Percentiles rank a stretch among this genome's conserved stretches.
These are phyloP conservation scores for Piscicola geometra DNA, from an alignment of 2,888 invertebrate species.

Conservation along the genomic window DNA sequence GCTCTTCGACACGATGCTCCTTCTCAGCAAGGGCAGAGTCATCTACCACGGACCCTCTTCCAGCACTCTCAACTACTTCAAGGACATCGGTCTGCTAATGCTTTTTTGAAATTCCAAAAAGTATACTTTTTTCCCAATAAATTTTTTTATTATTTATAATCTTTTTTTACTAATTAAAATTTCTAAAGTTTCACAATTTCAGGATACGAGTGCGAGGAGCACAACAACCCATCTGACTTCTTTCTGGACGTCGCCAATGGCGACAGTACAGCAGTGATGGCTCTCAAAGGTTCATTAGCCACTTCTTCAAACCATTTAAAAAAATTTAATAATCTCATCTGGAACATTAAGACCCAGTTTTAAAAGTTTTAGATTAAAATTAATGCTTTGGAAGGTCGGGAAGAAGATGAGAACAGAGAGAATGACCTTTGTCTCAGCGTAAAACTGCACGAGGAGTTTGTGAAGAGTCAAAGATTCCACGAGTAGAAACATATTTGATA, in stretches of 20 bases:
- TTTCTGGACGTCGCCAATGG: constrained; percentile 55
- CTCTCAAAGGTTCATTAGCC: neutral
- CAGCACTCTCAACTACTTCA: constrained; percentile 49
- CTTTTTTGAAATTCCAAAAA: neutral
- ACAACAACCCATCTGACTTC: constrained; percentile 56
- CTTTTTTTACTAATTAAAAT: neutral
- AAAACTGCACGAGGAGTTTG: too few relatives aligned
- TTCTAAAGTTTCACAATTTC: neutral
- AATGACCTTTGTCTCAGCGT: too few relatives aligned
- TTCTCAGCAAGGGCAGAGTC: constrained; percentile 49
- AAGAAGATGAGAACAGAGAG: too few relatives aligned
- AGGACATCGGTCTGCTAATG: constrained; percentile 47
- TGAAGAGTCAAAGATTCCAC: too few relatives aligned
- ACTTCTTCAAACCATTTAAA: too few relatives aligned
- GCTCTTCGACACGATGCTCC: constrained; percentile 51
- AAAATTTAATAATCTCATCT: too few relatives aligned
- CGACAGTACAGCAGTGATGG: constrained; percentile 21
- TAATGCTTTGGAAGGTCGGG: too few relatives aligned
- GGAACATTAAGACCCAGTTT: too few relatives aligned
- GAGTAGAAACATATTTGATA: too few relatives aligned
- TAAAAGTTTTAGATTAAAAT: too few relatives aligned
- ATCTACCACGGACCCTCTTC: constrained; percentile 52
- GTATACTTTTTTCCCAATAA: neutral
- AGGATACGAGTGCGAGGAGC: constrained; percentile 53
- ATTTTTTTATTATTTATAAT: neutral